Evolutionary conservation across 1,140 invertebrate genomes (phyloP).

Genomic region (Pseudomyrmex gracilis): DNA sequence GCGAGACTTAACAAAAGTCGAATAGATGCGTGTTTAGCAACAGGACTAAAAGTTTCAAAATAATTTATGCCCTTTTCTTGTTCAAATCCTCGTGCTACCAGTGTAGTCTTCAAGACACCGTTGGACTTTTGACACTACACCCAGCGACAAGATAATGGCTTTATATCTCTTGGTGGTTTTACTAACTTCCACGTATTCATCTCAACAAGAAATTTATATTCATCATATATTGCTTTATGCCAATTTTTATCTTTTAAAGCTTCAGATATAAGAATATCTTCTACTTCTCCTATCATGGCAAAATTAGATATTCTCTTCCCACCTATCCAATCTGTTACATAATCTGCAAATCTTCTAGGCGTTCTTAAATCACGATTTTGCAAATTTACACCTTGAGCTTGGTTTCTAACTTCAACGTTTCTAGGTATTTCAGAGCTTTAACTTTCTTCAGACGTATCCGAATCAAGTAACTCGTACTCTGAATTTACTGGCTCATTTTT

Average conservation of each 20-base stretch:
- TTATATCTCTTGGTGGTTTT: neutral
- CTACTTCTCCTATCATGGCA: neutral
- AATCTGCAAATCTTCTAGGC: no score
- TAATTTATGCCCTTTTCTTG: neutral
- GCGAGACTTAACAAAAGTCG: neutral
- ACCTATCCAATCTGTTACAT: no score
- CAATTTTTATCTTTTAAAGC: neutral
- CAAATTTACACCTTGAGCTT: no score
- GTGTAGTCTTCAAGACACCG: neutral
- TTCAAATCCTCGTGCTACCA: neutral
- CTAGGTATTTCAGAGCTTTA: no score
- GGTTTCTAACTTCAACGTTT: no score
- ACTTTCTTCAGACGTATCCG: no score
- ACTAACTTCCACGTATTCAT: neutral
- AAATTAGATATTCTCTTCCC: no score
- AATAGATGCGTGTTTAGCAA: neutral
- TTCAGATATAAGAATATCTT: neutral
- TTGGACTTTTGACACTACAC: neutral
- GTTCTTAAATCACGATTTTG: no score
- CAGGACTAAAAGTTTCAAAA: neutral
- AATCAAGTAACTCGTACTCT: neutral
- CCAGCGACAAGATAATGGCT: neutral
- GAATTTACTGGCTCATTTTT: neutral
- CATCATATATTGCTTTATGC: neutral
- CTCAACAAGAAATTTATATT: neutral